Evolutionary conservation across 1,140 invertebrate genomes (phyloP), one percentile per base, ranked within the genome.

Genomic region (Brachionus asplanchnoidis): DNA sequence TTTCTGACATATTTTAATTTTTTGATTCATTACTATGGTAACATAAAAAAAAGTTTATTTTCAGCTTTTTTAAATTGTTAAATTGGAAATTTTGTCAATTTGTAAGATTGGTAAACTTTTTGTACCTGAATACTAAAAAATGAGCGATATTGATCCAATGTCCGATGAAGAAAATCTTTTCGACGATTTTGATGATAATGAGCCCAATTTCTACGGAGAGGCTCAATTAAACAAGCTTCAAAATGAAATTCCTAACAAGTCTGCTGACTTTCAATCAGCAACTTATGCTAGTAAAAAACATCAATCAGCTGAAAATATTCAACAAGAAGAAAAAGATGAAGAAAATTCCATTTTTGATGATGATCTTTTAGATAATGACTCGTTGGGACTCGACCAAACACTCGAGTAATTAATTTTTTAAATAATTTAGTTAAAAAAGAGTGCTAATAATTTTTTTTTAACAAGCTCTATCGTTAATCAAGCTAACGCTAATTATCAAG

Each of bases 401-500:
- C 23, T 20, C n/a, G n/a, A 73, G 68, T 73, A 73, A 6, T 1
- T 28, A 12, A 42, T 42, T 7, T 42, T 42, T 42, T 73, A 44
- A 8, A 2, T 6, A 68, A n/a, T 36, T 12, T 36, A 28, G 26
- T 36, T 32, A 36, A 36, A 36, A 36, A 36, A 36, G 5, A 36
- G 32, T 36, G 32, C 32, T 36, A 7, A 36, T 36, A 36, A 36
- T 7, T 7, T 36, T 36, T 36, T 36, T 36, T 36, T 36, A 36
- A 36, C 32, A 20, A 60, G 53, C 12, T 28, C 26, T 36, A 36
- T 2, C 1, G 32, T n/a, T 40, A 73, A 83, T 26, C 85, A 86
- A 68, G 75, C 85, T 7, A 86, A 86, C 56, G 86, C 87, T 4
- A 86, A 86, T 42, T 85, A 86, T 2, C 84, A 85, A 8, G 86